Percentiles rank a stretch among this genome's conserved stretches.
Conservation (phyloP, 2,888 invertebrate genomes). For the Bugula neritina region DNA sequence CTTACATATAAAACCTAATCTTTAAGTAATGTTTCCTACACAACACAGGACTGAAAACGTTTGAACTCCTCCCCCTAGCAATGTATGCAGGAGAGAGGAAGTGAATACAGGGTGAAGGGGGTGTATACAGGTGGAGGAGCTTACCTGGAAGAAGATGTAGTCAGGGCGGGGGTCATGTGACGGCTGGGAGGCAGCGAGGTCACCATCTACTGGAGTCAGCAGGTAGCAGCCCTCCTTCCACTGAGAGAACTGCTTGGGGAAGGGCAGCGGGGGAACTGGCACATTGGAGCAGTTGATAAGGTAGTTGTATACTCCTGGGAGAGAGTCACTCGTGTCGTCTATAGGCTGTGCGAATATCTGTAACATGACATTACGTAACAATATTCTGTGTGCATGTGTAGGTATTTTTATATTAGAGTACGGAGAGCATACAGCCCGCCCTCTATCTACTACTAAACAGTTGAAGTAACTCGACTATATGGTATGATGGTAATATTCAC, state of each 20-base stretch:
- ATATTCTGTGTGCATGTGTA: too few species aligned
- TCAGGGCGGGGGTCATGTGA: conserved; percentile 34
- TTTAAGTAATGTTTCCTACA: too few species aligned
- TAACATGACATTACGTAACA: not conserved
- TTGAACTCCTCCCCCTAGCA: too few species aligned
- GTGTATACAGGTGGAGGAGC: too few species aligned
- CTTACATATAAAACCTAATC: too few species aligned
- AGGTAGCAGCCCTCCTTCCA: conserved; percentile 55
- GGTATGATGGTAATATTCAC: not conserved
- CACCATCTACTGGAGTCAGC: conserved; percentile 41
- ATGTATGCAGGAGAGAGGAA: too few species aligned
- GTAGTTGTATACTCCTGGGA: conserved; percentile 54
- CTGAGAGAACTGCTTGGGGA: conserved; percentile 54
- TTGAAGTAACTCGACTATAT: too few species aligned
- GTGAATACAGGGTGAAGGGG: too few species aligned
- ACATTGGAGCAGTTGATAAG: conserved; percentile 46
- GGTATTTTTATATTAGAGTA: too few species aligned
- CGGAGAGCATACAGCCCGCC: too few species aligned
- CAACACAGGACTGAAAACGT: too few species aligned
- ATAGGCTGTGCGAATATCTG: conserved; percentile 34
- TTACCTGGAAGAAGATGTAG: conserved; percentile 34
- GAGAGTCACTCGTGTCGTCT: conserved; percentile 45
- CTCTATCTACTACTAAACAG: too few species aligned
- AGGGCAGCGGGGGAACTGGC: conserved; percentile 37
- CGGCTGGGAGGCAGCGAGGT: conserved; percentile 35